Base-by-base conservation (phyloP, 2,888 invertebrate genomes). In the Amphipyra tragopoginis region DNA sequence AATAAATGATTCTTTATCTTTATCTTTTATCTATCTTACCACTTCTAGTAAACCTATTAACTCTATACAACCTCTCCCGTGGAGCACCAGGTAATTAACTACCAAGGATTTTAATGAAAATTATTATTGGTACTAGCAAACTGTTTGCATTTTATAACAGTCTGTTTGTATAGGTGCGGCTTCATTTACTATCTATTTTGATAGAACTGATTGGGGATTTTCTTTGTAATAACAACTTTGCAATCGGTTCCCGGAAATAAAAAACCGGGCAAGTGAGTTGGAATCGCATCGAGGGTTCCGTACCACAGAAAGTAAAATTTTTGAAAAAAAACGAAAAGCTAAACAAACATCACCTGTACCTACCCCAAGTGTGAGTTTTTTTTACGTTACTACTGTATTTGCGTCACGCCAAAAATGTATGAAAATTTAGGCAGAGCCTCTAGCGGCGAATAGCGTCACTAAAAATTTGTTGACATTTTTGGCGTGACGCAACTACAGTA, bases 21-120 rank as follows among this genome's bases (percentile, higher is more conserved):
- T n/a, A n/a, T 29, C 29, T 14, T 29, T 21, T 11, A 6, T 7
- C 9, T 34, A 48, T 0, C 0, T 0, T 15, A 39, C 5, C 79
- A 45, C 55, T 57, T 84, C 82, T 36, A 82, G 81, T 33, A 33
- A 21, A 11, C 36, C 15, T 15, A 6, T 21, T 40, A 49, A 5
- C 5, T 47, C 29, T 34, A 11, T 0, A 45, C 4, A 5, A 11
- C 43, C 34, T 11, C 55, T 62, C 45, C 45, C 54, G 57, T 34
- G 50, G 70, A 78, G 71, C 58, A 58, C 56, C 79, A 83, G 83
- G 83, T 84, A 86, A 87, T 87, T 86, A 86, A 83, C 82, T 79
- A 56, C 47, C 59, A 71, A 75, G 58, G 76, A 79, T 84, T 86
- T 85, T 82, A 86, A 87, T 86, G 82, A 82, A 86, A 83, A 85